Evolutionary conservation across 2,113 vertebrate genomes (phyloP), one percentile per base, ranked within the genome.

Genomic region (Hyla sarda): DNA sequence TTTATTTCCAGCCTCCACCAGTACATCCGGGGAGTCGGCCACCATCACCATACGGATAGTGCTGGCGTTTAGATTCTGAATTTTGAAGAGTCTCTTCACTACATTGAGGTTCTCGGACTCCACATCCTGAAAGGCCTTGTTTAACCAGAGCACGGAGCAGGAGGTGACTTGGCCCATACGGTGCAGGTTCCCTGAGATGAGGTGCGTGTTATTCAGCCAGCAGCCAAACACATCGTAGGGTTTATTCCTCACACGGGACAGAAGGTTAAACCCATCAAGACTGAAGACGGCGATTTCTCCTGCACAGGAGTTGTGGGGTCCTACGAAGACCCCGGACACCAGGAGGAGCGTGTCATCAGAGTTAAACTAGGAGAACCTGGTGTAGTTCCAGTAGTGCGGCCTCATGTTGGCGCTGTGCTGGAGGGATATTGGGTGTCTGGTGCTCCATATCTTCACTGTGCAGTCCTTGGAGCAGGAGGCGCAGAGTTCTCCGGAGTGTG

Each of bases 281-380:
- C 96, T 98, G 89, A 99, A 96, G 83, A 99, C 97, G 0, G 96
- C 97, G 0, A 99, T 99, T 90, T 99, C 98, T 7, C 98, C 97
- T 0, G 97, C 98, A 0, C 96, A 99, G 23, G 96, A 96, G 88
- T 96, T 96, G 87, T 98, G 97, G 1, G 96, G 97, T 47, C 97
- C 97, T 87, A 98, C 90, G 88, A 98, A 99, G 74, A 99, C 97
- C 1, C 98, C 98, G 0, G 98, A 99, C 37, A 98, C 98, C 60
- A 99, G 92, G 37, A 99, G 93, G 74, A 99, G 95, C 1, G 96
- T 96, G 91, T 99, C 97, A 0, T 99, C 97, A 0, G 95, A 93
- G 77, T 99, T 99, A 91, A 99, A 99, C 95, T 99, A 97, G 84
- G 98, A 99, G 93, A 98, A 99, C 93, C 99, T 98, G 2, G 98